A percentile compares a stretch with the other conserved stretches of the same genome.
These are phyloP conservation scores for Holothuria scabra DNA, from an alignment of 53 echinoderm and acorn worm genomes.

Conservation along the genomic window DNA sequence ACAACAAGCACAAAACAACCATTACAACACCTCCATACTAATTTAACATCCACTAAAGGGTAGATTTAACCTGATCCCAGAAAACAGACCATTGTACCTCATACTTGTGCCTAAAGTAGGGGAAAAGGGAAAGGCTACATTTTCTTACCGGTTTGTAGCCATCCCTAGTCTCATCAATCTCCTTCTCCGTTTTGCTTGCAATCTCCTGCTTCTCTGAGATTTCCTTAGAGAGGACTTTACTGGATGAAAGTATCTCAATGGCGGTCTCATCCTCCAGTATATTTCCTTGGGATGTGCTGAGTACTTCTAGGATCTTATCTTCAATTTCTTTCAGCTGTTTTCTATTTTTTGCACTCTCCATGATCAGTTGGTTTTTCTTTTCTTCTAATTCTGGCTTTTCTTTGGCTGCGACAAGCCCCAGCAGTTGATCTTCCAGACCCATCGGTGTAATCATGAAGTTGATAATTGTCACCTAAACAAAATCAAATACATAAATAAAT, in stretches of 20 bases:
- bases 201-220: constrained; percentile 92
- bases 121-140: no score
- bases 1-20: no score
- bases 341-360: constrained; percentile 84
- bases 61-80: no score
- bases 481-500: neutral
- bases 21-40: no score
- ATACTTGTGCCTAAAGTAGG: no score
- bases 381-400: constrained; percentile 93
- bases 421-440: constrained; percentile 88
- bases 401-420: constrained; percentile 83
- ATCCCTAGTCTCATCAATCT: constrained; percentile 97
- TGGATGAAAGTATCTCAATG: constrained; percentile 89
- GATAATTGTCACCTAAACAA: constrained; percentile 75
- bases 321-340: constrained; percentile 91
- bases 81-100: no score
- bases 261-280: constrained; percentile 96
- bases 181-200: constrained; percentile 88
- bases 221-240: constrained; percentile 87
- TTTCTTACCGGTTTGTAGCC: constrained; percentile 92
- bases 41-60: no score
- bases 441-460: constrained; percentile 92
- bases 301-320: constrained; percentile 88
- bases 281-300: constrained; percentile 89
- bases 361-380: constrained; percentile 90